Evolutionary conservation across 64 coral and sea anemone genomes (phyloP).

Genomic region (Stylophora pistillata): DNA sequence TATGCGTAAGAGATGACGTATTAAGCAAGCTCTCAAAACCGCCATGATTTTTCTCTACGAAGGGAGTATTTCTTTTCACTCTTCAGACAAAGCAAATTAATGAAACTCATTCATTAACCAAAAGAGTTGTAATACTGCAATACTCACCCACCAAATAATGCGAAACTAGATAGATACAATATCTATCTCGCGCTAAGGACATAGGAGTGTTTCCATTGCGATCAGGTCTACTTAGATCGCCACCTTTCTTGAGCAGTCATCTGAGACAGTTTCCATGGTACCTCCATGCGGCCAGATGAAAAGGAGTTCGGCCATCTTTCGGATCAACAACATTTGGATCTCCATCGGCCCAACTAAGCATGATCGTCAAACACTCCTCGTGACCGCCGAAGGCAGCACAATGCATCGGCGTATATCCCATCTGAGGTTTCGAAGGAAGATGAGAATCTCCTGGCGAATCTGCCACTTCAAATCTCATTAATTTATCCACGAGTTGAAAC

Average conservation of each 20-base stretch:
- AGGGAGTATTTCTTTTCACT: no score
- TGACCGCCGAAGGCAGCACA: constrained; percentile 80
- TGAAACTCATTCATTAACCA: no score
- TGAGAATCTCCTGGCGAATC: constrained; percentile 58
- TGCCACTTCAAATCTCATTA: constrained; percentile 53
- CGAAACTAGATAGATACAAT: neutral
- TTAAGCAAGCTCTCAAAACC: no score
- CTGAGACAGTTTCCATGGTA: constrained; percentile 30
- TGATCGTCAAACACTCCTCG: constrained; percentile 54
- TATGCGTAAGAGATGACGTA: no score
- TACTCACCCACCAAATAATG: constrained; percentile 9
- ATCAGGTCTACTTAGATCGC: constrained; percentile 38
- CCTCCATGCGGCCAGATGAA: constrained; percentile 78
- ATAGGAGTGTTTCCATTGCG: neutral
- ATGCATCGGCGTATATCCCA: constrained; percentile 69
- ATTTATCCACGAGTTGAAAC: constrained; percentile 33
- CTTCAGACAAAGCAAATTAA: no score
- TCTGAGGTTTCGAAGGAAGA: neutral
- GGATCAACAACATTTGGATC: constrained; percentile 59
- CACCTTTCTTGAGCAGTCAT: constrained; percentile 63
- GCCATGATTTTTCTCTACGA: no score
- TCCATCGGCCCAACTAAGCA: constrained; percentile 71
- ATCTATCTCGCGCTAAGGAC: neutral
- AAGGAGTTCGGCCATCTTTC: constrained; percentile 62
- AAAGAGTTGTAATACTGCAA: neutral